Base-by-base conservation (phyloP, 64 coral and sea anemone species). In the Orbicella faveolata region DNA sequence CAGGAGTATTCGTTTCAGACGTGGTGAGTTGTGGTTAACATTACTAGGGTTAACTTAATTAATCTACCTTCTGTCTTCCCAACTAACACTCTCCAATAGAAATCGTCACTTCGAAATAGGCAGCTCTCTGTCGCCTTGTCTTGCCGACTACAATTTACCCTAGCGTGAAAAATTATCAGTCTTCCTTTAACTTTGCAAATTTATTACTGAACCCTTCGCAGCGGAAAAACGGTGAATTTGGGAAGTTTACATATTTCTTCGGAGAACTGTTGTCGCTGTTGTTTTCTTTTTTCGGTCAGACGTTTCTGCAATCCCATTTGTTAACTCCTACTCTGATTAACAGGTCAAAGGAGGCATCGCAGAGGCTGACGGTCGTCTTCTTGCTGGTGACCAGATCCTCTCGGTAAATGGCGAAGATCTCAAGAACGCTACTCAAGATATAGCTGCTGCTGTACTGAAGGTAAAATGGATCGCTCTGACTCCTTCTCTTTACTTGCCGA, bases 381-480 rank as follows among this genome's bases (percentile, higher is more conserved):
- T 90, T 20, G 87, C 93, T 33, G 96, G 96, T 64, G 96, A 98
- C 37, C 96, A 98, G 77, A 94, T 98, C 53, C 88, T 98, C 14
- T 92, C 90, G 61, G 96, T 98, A 6, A 98, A 98, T 76, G 93
- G 92, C n/a, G 96, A 94, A 19, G 96, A 98, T 89, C 87, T 92
- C 1, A 89, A 88, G n/a, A 93, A 88, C 77, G 93, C 96, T 0
- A 93, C 90, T 23, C 96, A 98, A 74, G 96, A 98, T 39, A 34
- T 88, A 39, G 96, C 93, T 34, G 93, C 96, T 21, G 80, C 80
- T 34, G 64, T 93, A 2, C 81, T 98, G 0, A 98, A 98, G 93
- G 96, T 98, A 95, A 12, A 7, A 7, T 30, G 10, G 5, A 25
- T 69, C 21, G 20, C 66, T 69, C 21, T 25, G 66, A 20, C 21